Conservation (phyloP, 2,888 invertebrate genomes). For the Cephus pulcher region DNA sequence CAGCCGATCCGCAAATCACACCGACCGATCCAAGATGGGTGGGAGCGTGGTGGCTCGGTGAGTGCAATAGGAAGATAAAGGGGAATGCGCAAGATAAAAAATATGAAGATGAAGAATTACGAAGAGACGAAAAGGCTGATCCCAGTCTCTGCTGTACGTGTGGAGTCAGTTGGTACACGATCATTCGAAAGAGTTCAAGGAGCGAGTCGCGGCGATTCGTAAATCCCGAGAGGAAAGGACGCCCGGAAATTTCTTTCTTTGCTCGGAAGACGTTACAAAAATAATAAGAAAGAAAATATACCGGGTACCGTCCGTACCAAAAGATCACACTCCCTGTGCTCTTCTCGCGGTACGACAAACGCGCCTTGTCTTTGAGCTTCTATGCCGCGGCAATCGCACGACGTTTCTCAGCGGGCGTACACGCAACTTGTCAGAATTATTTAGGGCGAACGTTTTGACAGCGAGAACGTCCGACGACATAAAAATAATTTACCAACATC, state of each 20-base stretch:
- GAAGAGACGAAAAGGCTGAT: background rate
- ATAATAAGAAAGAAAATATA: background rate
- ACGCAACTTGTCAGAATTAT: constrained; percentile 11
- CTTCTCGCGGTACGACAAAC: background rate
- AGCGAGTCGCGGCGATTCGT: background rate
- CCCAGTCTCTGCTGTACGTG: background rate
- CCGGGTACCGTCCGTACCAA: background rate
- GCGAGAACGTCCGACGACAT: constrained; percentile 1
- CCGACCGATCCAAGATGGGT: constrained; percentile 91
- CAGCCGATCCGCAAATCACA: constrained; percentile 79
- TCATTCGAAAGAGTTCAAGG: background rate
- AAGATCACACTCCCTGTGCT: background rate
- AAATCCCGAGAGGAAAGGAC: background rate
- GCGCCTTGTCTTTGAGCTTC: background rate
- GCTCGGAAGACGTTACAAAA: background rate
- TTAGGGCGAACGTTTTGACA: constrained; percentile 5
- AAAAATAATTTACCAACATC: constrained; percentile 25
- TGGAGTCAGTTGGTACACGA: background rate
- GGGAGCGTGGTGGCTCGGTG: constrained; percentile 97
- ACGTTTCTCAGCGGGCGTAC: constrained; percentile 4
- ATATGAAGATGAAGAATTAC: background rate
- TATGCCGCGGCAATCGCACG: background rate
- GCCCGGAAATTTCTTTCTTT: background rate
- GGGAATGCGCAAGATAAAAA: background rate
- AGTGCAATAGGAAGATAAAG: constrained; percentile 55